Base-by-base conservation (phyloP, 2,797 vertebrate genomes). In the Enteromius fasciolatus region DNA sequence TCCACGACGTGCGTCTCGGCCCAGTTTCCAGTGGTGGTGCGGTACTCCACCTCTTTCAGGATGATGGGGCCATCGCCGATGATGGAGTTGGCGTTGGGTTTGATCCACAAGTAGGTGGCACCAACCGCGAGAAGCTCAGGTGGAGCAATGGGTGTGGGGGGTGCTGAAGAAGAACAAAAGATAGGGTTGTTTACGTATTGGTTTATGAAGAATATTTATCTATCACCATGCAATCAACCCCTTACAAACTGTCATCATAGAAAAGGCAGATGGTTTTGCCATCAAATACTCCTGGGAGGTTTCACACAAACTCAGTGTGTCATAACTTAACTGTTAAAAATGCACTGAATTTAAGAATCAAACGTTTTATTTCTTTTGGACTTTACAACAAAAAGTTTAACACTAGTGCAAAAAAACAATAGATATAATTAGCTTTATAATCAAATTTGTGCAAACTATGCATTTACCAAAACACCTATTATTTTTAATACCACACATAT, bases 61-160 rank as follows among this genome's bases (percentile, higher is more conserved):
- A 99, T 97, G 90, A 99, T 99, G 18, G 98, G 98, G 12, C 98
- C 98, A 0, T 99, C 98, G 0, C 98, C 98, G 0, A 99, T 98
- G 91, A 99, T 99, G 88, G 97, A 98, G 92, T 99, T 99, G 88
- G 98, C 97, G 0, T 99, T 99, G 81, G 97, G 98, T 81, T 99
- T 98, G 94, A 99, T 99, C 97, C 97, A 99, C 67, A 99, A 93
- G 90, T 99, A 99, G 0, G 98, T 99, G 88, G 98, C 97, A 0
- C 98, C 98, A 0, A 99, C 97, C 0, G 97, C 96, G 54, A 99
- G 93, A 3, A 99, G 95, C 90, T 99, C 97, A 0, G 97, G 98
- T 0, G 98, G 98, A 0, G 98, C 98, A 0, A 99, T 98, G 17
- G 97, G 98, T 0, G 97, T 98, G 20, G 98, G 98, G 0, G 97